These are phyloP conservation scores for Orgyia antiqua DNA, from an alignment of 2,888 invertebrate genomes.

Conservation along the genomic window DNA sequence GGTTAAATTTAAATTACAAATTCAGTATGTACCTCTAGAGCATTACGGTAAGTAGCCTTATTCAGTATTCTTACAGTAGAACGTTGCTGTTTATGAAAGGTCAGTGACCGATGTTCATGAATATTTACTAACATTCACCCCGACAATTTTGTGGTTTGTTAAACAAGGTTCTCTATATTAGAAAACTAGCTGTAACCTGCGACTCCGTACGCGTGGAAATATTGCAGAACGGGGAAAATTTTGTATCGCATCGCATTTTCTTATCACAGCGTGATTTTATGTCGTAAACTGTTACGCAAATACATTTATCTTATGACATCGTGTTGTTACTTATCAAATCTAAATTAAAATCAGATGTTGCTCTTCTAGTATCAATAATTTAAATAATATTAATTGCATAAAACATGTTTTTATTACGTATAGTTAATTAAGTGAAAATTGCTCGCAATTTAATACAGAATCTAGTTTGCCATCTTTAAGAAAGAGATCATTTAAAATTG, in stretches of 20 bases:
- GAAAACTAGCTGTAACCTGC: too few species aligned
- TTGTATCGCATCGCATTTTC: too few species aligned
- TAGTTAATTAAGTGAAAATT: conserved; percentile 10
- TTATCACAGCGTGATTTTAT: too few species aligned
- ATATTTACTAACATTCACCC: background rate
- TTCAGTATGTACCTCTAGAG: background rate
- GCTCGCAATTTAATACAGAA: conserved; percentile 13
- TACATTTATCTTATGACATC: too few species aligned
- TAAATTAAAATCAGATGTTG: conserved; percentile 9
- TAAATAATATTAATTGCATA: conserved; percentile 15
- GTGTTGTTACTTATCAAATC: too few species aligned
- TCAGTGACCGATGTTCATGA: background rate
- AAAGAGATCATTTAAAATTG: too few species aligned
- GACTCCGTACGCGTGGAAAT: too few species aligned
- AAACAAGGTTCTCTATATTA: too few species aligned
- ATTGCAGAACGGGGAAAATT: too few species aligned
- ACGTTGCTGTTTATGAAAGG: background rate
- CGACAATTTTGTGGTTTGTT: too few species aligned
- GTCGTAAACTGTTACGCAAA: too few species aligned
- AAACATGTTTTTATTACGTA: conserved; percentile 8
- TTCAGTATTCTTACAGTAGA: background rate
- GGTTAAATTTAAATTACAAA: conserved; percentile 1
- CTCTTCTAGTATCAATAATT: conserved; percentile 9
- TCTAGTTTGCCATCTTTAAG: too few species aligned
- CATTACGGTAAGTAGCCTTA: background rate